phyloP scores from a whole-genome alignment of 2,888 invertebrate genomes.

The Napeogenes sylphis region DNA sequence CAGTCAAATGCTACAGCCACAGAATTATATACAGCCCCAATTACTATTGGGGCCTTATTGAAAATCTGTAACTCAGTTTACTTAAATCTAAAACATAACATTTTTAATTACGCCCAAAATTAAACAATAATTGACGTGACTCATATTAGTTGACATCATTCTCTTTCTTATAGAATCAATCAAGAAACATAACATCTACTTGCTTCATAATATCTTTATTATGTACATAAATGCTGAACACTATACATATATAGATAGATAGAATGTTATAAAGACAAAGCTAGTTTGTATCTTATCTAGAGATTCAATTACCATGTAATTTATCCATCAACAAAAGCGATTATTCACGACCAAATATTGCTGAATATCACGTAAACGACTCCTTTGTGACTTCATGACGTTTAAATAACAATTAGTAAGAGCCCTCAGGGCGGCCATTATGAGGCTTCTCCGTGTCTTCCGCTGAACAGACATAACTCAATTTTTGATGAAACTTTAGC shows the following conservation, averaged over 20 bases:
- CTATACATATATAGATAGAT: background rate
- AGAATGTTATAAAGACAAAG: background rate
- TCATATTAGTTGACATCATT: too few relatives aligned
- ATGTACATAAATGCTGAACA: too few relatives aligned
- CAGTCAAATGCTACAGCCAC: too few relatives aligned
- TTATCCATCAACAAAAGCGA: slow-evolving; percentile 28
- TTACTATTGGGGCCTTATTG: too few relatives aligned
- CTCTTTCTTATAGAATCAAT: too few relatives aligned
- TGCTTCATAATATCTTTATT: too few relatives aligned
- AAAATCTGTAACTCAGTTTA: too few relatives aligned
- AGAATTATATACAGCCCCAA: too few relatives aligned
- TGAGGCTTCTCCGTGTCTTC: slow-evolving; percentile 42
- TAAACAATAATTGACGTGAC: too few relatives aligned
- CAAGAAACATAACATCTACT: too few relatives aligned
- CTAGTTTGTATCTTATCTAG: background rate
- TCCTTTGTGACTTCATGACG: slow-evolving; percentile 33
- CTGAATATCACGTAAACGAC: slow-evolving; percentile 40
- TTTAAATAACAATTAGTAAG: slow-evolving; percentile 32
- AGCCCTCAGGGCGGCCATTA: slow-evolving; percentile 32
- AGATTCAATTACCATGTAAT: slow-evolving; percentile 28
- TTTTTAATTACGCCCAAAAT: too few relatives aligned
- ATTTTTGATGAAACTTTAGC: slow-evolving; percentile 33
- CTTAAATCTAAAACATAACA: too few relatives aligned
- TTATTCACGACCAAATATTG: slow-evolving; percentile 34
- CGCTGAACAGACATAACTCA: slow-evolving; percentile 38